A percentile compares a stretch with the other conserved stretches of the same genome.
Conservation (phyloP, 2,888 invertebrate species). For the Eilema depressum region DNA sequence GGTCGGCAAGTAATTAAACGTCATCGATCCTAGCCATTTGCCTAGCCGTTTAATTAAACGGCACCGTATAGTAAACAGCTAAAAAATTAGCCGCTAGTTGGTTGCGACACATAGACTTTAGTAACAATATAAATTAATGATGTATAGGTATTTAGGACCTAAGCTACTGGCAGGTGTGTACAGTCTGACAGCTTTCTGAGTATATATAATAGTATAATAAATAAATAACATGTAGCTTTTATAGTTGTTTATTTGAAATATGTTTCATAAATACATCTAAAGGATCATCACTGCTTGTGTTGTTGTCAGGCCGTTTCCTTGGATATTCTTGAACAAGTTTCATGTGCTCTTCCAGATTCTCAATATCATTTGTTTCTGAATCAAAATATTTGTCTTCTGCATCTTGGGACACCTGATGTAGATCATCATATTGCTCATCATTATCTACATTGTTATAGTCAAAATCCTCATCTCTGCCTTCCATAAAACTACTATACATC, state of each 20-base stretch:
- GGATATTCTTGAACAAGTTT: conserved; percentile 73
- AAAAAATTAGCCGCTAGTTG: no score
- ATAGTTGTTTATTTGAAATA: conserved; percentile 66
- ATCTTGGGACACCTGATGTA: conserved; percentile 90
- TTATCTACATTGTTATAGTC: conserved; percentile 94
- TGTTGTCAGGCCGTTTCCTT: conserved; percentile 56
- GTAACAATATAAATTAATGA: no score
- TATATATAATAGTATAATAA: not conserved
- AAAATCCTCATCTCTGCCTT: conserved; percentile 93
- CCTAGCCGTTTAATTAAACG: no score
- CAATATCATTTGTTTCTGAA: conserved; percentile 90
- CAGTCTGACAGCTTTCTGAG: no score
- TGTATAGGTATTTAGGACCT: no score
- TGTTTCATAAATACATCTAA: conserved; percentile 91
- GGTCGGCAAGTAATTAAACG: no score
- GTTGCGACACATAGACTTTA: no score
- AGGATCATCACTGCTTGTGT: conserved; percentile 86
- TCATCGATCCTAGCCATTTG: no score
- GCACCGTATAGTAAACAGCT: no score
- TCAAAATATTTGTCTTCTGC: conserved; percentile 97
- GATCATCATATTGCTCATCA: conserved; percentile 93
- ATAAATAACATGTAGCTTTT: conserved; percentile 20
- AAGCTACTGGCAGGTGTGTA: no score
- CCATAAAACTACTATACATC: conserved; percentile 94
- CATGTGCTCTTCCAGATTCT: conserved; percentile 76